Conservation (phyloP, 2,888 invertebrate genomes). For the Busseola fusca region DNA sequence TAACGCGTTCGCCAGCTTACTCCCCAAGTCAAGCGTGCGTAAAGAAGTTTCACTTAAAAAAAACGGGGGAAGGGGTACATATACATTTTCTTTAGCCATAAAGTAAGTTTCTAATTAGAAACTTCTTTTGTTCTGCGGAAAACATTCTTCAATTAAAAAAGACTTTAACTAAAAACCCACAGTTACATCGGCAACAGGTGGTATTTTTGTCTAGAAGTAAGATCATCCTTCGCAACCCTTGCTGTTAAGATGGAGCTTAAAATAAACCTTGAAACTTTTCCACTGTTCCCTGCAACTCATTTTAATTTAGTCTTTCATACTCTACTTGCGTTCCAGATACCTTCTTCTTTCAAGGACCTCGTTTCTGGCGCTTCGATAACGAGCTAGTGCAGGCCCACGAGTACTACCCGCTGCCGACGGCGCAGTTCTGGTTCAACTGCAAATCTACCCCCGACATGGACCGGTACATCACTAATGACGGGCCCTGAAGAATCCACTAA, state of each 20-base stretch:
- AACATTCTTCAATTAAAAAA: too few relatives aligned
- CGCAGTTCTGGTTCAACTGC: conserved; percentile 92
- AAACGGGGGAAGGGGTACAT: too few relatives aligned
- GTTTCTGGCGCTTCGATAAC: conserved; percentile 94
- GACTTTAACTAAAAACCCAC: too few relatives aligned
- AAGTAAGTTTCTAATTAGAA: too few relatives aligned
- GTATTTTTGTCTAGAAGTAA: too few relatives aligned
- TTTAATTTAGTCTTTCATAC: background rate
- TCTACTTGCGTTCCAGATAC: conserved; percentile 88
- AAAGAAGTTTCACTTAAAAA: too few relatives aligned
- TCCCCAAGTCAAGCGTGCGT: too few relatives aligned
- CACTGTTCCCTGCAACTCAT: background rate
- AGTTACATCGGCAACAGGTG: too few relatives aligned
- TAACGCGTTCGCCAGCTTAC: too few relatives aligned
- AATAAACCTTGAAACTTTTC: background rate
- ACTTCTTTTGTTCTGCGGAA: too few relatives aligned
- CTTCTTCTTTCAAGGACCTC: conserved; percentile 93
- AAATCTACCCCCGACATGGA: conserved; percentile 82
- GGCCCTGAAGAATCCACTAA: conserved; percentile 66
- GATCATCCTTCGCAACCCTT: too few relatives aligned
- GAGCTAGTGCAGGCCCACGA: conserved; percentile 88
- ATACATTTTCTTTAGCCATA: too few relatives aligned
- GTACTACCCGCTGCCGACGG: conserved; percentile 90
- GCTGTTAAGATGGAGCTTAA: background rate
- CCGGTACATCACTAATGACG: conserved; percentile 78